Evolutionary conservation across 2,888 invertebrate genomes (phyloP).

Genomic region (Pterostichus niger): DNA sequence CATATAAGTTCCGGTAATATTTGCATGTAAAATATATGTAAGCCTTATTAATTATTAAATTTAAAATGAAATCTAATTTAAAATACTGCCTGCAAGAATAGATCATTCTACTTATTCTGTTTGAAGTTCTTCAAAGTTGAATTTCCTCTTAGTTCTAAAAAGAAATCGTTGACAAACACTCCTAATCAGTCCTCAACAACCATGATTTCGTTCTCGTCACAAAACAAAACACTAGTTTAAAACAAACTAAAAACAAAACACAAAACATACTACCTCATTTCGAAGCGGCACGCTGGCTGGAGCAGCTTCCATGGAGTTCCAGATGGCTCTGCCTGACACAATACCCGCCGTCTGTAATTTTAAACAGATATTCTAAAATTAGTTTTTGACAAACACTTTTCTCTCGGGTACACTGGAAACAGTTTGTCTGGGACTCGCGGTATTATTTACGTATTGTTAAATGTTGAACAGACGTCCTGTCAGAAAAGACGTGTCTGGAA

Average conservation of each 20-base stretch:
- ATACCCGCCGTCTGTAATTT: constrained; percentile 62
- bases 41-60: too few relatives aligned
- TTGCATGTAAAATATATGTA: too few relatives aligned
- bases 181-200: constrained; percentile 31
- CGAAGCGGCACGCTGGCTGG: constrained; percentile 47
- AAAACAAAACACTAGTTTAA: constrained; percentile 44
- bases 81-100: not conserved
- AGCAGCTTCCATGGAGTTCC: constrained; percentile 19
- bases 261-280: constrained; percentile 38
- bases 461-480: constrained; percentile 60
- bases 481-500: constrained; percentile 16
- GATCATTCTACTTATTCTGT: not conserved
- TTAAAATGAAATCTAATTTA: not conserved
- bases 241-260: constrained; percentile 42
- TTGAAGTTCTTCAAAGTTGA: not conserved
- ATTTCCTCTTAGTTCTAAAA: constrained; percentile 21
- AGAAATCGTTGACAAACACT: constrained; percentile 40
- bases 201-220: constrained; percentile 25
- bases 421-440: constrained; percentile 37
- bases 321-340: constrained; percentile 61
- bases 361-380: constrained; percentile 66
- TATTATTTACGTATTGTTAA: constrained; percentile 64
- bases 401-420: constrained; percentile 36
- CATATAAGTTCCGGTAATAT: too few relatives aligned
- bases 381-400: constrained; percentile 67